Percentiles rank a stretch among this genome's conserved stretches.
These are phyloP conservation scores for Pangasius macronema DNA, from an alignment of 2,797 vertebrate species.

Conservation along the genomic window DNA sequence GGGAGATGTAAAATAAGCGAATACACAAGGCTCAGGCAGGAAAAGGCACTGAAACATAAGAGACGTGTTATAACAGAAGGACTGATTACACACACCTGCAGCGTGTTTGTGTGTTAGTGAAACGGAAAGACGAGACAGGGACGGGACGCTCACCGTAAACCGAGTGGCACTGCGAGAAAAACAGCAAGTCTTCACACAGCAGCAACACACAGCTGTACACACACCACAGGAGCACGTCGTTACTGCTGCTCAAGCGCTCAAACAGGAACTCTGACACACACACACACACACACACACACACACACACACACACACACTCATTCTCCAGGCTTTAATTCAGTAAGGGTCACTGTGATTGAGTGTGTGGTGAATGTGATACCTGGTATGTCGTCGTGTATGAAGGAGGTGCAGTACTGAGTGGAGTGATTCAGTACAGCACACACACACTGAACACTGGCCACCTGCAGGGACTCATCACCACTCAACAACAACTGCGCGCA, in stretches of 20 bases:
- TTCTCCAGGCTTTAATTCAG: not conserved
- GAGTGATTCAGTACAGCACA: slow-evolving; percentile 83
- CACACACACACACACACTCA: not conserved
- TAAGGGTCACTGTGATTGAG: not conserved
- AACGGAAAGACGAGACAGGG: not conserved
- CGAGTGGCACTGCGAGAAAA: slow-evolving; percentile 93
- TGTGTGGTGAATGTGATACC: slow-evolving; percentile 68
- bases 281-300: slow-evolving; percentile 2
- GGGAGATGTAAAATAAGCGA: no score
- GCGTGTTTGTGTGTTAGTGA: no score
- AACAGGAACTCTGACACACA: slow-evolving; percentile 86
- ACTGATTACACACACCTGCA: no score
- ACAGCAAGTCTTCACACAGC: slow-evolving; percentile 84
- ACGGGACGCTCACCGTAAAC: slow-evolving; percentile 82
- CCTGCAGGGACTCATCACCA: slow-evolving; percentile 86
- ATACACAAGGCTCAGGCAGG: no score
- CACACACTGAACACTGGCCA: slow-evolving; percentile 85
- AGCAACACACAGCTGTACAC: slow-evolving; percentile 86
- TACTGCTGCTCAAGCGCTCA: slow-evolving; percentile 82
- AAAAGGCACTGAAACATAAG: no score
- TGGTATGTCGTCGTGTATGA: slow-evolving; percentile 89
- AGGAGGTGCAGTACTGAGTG: slow-evolving; percentile 77
- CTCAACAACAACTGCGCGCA: slow-evolving; percentile 83
- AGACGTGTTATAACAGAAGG: no score
- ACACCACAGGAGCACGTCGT: slow-evolving; percentile 85